phyloP scores from a whole-genome alignment of 2,797 vertebrate species.

The Eulemur albifrons region DNA sequence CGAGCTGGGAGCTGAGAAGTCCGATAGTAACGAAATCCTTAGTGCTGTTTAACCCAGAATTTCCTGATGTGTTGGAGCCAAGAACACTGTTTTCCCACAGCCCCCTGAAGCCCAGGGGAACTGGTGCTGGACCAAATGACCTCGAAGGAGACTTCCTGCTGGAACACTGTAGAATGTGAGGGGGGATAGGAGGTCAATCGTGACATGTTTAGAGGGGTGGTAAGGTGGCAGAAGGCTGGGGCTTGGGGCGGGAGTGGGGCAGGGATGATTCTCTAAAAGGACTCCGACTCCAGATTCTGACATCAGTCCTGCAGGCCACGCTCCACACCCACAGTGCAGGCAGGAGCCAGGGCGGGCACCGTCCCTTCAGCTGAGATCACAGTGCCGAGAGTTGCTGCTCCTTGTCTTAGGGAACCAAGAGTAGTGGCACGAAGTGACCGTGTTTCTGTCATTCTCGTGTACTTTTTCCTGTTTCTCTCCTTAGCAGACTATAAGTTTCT shows the following conservation, averaged over 20 bases:
- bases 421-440: not conserved
- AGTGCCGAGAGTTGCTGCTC: not conserved
- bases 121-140: not conserved
- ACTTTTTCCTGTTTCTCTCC: not conserved
- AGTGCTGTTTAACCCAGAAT: not conserved
- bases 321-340: not conserved
- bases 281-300: not conserved
- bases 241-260: accelerated
- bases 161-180: conserved; percentile 11
- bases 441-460: not conserved
- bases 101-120: not conserved
- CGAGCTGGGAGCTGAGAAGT: not conserved
- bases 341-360: not conserved
- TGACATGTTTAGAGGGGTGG: not conserved
- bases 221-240: not conserved
- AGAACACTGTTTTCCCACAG: not conserved
- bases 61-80: not conserved
- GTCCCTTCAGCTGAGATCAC: not conserved
- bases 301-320: not conserved
- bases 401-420: not conserved
- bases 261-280: not conserved
- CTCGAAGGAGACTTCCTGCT: not conserved
- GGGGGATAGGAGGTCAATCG: not conserved
- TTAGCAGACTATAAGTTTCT: not conserved
- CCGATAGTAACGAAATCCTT: not conserved